phyloP scores from a whole-genome alignment of 2,888 invertebrate genomes.

The Subacronicta megacephala region DNA sequence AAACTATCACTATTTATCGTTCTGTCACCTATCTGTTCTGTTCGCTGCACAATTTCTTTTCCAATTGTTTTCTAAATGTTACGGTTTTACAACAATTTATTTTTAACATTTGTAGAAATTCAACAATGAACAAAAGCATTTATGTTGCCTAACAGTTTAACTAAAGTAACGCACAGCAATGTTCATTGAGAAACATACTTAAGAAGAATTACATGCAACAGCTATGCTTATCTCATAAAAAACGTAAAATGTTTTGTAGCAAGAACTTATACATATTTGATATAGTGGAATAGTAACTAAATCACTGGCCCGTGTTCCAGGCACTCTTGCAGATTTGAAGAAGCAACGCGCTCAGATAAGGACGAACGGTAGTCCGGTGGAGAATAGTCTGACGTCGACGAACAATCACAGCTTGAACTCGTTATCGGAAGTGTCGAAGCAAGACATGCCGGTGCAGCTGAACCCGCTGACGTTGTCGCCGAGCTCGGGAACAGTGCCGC shows the following conservation, averaged over 20 bases:
- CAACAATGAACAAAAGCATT: slow-evolving; percentile 61
- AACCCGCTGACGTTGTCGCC: slow-evolving; percentile 83
- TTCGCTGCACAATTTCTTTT: slow-evolving; percentile 50
- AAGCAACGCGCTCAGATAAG: slow-evolving; percentile 96
- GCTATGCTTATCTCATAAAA: slow-evolving; percentile 55
- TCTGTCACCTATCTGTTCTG: slow-evolving; percentile 48
- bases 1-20: slow-evolving; percentile 45
- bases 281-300: slow-evolving; percentile 23
- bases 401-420: slow-evolving; percentile 84
- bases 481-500: slow-evolving; percentile 82
- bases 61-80: slow-evolving; percentile 37
- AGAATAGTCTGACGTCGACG: slow-evolving; percentile 80
- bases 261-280: slow-evolving; percentile 2
- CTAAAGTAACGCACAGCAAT: slow-evolving; percentile 65
- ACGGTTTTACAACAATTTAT: slow-evolving; percentile 30
- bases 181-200: slow-evolving; percentile 58
- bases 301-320: slow-evolving; percentile 72
- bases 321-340: slow-evolving; percentile 97
- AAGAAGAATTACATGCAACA: slow-evolving; percentile 45
- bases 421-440: slow-evolving; percentile 78
- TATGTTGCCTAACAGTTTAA: slow-evolving; percentile 61
- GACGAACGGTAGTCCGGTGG: slow-evolving; percentile 90
- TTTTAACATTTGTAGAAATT: slow-evolving; percentile 32
- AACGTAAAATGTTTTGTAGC: slow-evolving; percentile 38
- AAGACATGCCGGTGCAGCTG: slow-evolving; percentile 83